Percentiles rank a stretch among this genome's conserved stretches.
phyloP scores from a whole-genome alignment of 92 coral and sea anemone genomes.

The Epizoanthus scotinus region DNA sequence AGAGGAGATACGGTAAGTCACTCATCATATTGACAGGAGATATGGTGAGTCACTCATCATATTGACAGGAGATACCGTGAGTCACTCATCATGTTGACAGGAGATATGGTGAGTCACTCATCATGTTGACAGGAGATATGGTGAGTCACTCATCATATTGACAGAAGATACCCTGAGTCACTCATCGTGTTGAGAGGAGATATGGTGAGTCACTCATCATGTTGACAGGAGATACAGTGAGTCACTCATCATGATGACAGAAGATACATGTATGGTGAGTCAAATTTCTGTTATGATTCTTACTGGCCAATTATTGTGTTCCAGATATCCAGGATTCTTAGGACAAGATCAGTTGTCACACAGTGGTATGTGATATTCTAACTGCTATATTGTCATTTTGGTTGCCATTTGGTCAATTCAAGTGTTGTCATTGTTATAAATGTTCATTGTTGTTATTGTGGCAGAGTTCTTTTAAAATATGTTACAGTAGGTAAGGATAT shows the following conservation, averaged over 20 bases:
- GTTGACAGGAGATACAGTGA: too few species aligned
- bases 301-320: background rate
- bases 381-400: too few species aligned
- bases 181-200: constrained; percentile 96
- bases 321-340: constrained; percentile 87
- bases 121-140: too few species aligned
- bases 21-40: constrained; percentile 96
- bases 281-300: background rate
- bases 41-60: constrained; percentile 80
- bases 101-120: constrained; percentile 87
- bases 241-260: too few species aligned
- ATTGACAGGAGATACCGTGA: constrained; percentile 95
- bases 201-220: constrained; percentile 76
- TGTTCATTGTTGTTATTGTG: too few species aligned
- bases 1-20: constrained; percentile 92
- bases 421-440: too few species aligned
- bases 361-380: constrained; percentile 71
- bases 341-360: constrained; percentile 93
- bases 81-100: constrained; percentile 86
- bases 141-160: too few species aligned
- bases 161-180: too few species aligned
- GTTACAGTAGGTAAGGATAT: too few species aligned
- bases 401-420: too few species aligned
- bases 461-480: too few species aligned
- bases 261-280: too few species aligned